Evolutionary conservation across 2,888 invertebrate genomes (phyloP), one percentile per base, ranked within the genome.

Genomic region (Idaea straminata): DNA sequence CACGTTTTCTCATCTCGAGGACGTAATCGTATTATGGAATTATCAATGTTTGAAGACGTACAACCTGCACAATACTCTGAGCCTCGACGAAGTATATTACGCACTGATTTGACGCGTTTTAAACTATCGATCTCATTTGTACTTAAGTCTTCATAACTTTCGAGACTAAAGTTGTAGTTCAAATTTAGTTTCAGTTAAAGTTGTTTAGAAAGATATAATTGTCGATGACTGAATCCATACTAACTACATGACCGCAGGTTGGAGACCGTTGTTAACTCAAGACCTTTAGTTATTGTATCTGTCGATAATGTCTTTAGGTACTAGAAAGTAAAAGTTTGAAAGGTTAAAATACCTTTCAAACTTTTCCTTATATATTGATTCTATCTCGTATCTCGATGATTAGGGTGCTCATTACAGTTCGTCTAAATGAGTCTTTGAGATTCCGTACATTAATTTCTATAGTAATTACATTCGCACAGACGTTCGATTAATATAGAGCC

Each of bases 401-500:
- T 47, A 13, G 47, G 47, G 47, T 47, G 47, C 13, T 47, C 47
- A 7, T 47, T 47, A 13, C 10, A 47, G 47, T 10, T 47, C 47
- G 10, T 47, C 13, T 47, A 47, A 47, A 59, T 4, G 25, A 59
- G 25, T 13, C 62, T 72, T 69, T 69, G 71, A 67, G 73, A 65
- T 68, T 67, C 62, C 67, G 68, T 63, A 65, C 66, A 72, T 71
- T 71, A 65, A 64, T 70, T 72, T 68, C 73, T 66, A 69, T 69
- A 63, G 61, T 74, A 69, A 74, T 72, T 68, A 63, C 65, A 65
- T 63, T 64, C 64, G 62, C 57, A 25, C 57, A 65, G 38, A 67
- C 65, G 65, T 66, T 67, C 66, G 69, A 68, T 68, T 64, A 70
- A 69, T 62, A 61, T 62, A 47, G 47, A 47, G 10, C 47, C 47